These are phyloP conservation scores for Phoxinus dragarum DNA, from an alignment of 2,797 vertebrate species.

Conservation along the genomic window DNA sequence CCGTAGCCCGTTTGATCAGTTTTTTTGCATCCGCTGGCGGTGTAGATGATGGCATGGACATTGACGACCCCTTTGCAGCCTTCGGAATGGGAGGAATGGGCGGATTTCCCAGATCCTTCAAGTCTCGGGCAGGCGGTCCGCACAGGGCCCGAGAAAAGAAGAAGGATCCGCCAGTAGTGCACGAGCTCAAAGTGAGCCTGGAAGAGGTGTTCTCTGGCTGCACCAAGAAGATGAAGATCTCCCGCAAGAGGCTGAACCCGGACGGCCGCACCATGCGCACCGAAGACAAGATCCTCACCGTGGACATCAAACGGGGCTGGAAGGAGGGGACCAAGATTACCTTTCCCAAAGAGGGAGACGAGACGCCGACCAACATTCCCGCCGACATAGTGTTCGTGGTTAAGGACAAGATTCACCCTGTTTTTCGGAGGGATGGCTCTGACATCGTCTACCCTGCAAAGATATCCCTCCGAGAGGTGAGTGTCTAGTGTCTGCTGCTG, in stretches of 20 bases:
- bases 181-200: constrained; percentile 94
- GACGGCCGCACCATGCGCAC: constrained; percentile 89
- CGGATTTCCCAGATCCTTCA: constrained; percentile 77
- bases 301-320: constrained; percentile 97
- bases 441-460: constrained; percentile 89
- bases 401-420: constrained; percentile 92
- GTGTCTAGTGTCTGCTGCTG: constrained; percentile 57
- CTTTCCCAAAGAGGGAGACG: constrained; percentile 95
- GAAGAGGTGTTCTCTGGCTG: constrained; percentile 95
- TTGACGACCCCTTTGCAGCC: constrained; percentile 88
- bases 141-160: constrained; percentile 80
- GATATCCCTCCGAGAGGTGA: constrained; percentile 90
- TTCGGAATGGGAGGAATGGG: constrained; percentile 84
- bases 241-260: constrained; percentile 91
- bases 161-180: constrained; percentile 94
- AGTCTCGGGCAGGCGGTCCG: constrained; percentile 63
- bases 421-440: constrained; percentile 93
- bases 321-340: constrained; percentile 99
- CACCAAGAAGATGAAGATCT: constrained; percentile 98
- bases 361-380: constrained; percentile 92
- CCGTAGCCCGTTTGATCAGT: constrained; percentile 93
- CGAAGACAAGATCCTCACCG: constrained; percentile 97
- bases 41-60: constrained; percentile 87
- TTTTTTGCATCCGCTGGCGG: constrained; percentile 88
- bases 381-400: constrained; percentile 98